Conservation (phyloP, 2,888 invertebrate genomes). For the Lasiommata megera region DNA sequence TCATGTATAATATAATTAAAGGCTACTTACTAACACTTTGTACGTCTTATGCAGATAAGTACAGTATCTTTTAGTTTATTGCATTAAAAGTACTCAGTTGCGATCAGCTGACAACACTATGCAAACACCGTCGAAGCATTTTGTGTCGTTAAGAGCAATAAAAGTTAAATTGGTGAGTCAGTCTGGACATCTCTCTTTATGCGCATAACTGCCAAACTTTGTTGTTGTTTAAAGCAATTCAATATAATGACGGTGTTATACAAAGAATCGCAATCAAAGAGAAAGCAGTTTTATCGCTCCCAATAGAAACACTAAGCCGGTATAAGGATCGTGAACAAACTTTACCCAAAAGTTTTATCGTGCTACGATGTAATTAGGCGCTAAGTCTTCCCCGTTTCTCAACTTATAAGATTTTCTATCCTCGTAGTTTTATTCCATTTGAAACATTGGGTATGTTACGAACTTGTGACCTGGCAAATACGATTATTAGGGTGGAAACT, state of each 20-base stretch:
- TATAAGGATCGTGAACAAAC: slow-evolving; percentile 63
- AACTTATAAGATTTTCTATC: slow-evolving; percentile 61
- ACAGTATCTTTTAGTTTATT: too few species aligned
- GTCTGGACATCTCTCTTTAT: neutral
- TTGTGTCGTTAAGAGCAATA: neutral
- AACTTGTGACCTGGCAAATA: neutral
- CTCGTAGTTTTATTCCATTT: slow-evolving; percentile 6
- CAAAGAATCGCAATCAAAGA: slow-evolving; percentile 24
- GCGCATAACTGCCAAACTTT: neutral
- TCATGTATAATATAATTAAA: too few species aligned
- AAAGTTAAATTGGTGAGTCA: neutral
- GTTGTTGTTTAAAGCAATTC: slow-evolving; percentile 7
- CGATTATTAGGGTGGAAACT: neutral
- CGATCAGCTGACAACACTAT: too few species aligned
- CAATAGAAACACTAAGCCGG: slow-evolving; percentile 29
- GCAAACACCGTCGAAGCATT: neutral
- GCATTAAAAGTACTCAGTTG: too few species aligned
- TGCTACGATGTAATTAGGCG: slow-evolving; percentile 78
- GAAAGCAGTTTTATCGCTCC: slow-evolving; percentile 28
- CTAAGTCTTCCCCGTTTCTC: slow-evolving; percentile 56
- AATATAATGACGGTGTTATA: slow-evolving; percentile 11
- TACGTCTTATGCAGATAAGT: too few species aligned
- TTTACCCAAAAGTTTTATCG: slow-evolving; percentile 76
- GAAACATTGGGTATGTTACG: neutral
- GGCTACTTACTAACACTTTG: too few species aligned